Evolutionary conservation across 2,797 vertebrate genomes (phyloP), one percentile per base, ranked within the genome.

Genomic region (Poeciliopsis paucimaculata): DNA sequence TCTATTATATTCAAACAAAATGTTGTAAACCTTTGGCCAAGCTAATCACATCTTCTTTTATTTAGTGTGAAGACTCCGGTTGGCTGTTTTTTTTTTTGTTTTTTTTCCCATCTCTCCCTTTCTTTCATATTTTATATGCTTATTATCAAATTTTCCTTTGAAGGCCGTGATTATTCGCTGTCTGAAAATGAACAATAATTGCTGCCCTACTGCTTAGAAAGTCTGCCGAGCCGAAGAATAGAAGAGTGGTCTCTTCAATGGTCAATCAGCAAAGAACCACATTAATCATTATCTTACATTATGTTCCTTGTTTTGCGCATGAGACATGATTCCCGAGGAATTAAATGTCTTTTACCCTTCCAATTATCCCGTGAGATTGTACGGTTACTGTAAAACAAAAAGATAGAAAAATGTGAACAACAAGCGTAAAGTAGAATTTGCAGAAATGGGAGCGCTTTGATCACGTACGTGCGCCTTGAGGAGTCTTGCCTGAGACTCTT

Each of bases 121-220:
- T 91, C 91, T 94, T 95, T 96, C 89, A 94, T 90, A 94, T 93
- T 92, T 95, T 89, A 91, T 94, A 88, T 94, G 91, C 92, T 95
- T 95, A 95, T 96, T 95, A 95, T 95, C 92, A 92, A 84, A 93
- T 95, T 95, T 95, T 94, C 92, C 89, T 95, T 93, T 94, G 87
- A 92, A 94, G 93, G 86, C 91, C 81, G 82, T 95, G 93, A 96
- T 95, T 95, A 95, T 93, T 86, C 91, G 83, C 82, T 51, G 80
- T 90, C 91, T 93, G 91, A 93, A 95, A 95, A 95, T 95, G 94
- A 95, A 94, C 92, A 95, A 93, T 95, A 95, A 95, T 95, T 95
- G 93, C 93, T 93, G 93, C 90, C 93, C 94, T 90, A 89, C 88
- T 92, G 93, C 93, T 95, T 93, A 93, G 87, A 93, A 93, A 93